These are phyloP conservation scores for Theonella swinhoei DNA, from an alignment of 37 sponge, comb jelly and placozoan genomes.

Conservation along the genomic window DNA sequence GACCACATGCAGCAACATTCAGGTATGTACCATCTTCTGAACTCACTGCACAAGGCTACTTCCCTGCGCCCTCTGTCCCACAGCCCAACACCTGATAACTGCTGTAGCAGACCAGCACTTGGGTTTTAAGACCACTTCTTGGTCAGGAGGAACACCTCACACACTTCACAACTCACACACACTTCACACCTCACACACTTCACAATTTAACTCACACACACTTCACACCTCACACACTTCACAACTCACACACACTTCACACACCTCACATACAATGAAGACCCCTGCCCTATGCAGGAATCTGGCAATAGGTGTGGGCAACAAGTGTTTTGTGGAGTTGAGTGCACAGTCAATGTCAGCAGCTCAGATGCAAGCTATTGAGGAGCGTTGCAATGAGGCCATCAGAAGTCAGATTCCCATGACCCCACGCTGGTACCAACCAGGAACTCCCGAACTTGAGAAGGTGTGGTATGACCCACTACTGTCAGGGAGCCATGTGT, in stretches of 20 bases:
- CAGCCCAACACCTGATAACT: slow-evolving; percentile 96
- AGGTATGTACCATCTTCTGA: slow-evolving; percentile 39
- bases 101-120: slow-evolving; percentile 84
- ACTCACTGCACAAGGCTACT: neutral
- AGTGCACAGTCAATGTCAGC: slow-evolving; percentile 31
- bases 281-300: slow-evolving; percentile 39
- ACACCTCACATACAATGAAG: neutral
- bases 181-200: neutral
- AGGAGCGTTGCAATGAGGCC: slow-evolving; percentile 64
- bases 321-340: slow-evolving; percentile 80
- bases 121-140: slow-evolving; percentile 89
- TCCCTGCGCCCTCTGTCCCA: neutral
- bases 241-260: neutral
- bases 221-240: neutral
- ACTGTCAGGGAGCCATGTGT: neutral
- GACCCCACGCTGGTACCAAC: slow-evolving; percentile 53
- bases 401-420: slow-evolving; percentile 69
- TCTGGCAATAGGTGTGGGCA: slow-evolving; percentile 65
- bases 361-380: slow-evolving; percentile 62
- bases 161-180: neutral
- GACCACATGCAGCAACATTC: slow-evolving; percentile 99
- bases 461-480: slow-evolving; percentile 46
- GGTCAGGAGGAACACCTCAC: slow-evolving; percentile 43
- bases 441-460: slow-evolving; percentile 65
- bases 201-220: neutral